A percentile compares a stretch with the other conserved stretches of the same genome.
phyloP scores from a whole-genome alignment of 1,140 invertebrate genomes.

The Euborellia annulipes region DNA sequence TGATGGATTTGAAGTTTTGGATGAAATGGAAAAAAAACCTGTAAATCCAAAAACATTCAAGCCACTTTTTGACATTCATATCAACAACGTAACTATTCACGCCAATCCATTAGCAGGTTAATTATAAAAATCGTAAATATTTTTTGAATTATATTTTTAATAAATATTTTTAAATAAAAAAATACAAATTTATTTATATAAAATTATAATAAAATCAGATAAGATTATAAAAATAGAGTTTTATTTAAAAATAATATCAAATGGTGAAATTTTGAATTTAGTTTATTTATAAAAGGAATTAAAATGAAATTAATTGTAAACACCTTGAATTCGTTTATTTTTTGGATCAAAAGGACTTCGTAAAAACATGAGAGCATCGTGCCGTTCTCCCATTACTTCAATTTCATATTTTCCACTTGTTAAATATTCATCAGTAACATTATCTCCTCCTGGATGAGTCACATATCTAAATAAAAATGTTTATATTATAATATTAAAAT shows the following conservation, averaged over 20 bases:
- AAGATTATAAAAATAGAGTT: neutral
- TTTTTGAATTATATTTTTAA: neutral
- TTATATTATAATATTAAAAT: too few species aligned
- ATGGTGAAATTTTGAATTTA: neutral
- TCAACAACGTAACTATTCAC: slow-evolving; percentile 85
- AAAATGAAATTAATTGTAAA: slow-evolving; percentile 13
- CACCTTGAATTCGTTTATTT: slow-evolving; percentile 36
- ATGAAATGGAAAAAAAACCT: slow-evolving; percentile 88
- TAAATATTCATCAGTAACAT: slow-evolving; percentile 49
- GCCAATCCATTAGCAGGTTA: slow-evolving; percentile 83
- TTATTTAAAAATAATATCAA: slow-evolving; percentile 1
- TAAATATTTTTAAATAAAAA: too few species aligned
- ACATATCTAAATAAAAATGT: slow-evolving; percentile 33
- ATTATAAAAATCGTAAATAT: slow-evolving; percentile 10
- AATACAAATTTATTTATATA: too few species aligned
- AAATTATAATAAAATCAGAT: neutral
- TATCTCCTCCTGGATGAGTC: slow-evolving; percentile 32
- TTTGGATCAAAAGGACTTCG: slow-evolving; percentile 67
- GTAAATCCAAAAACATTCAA: slow-evolving; percentile 87
- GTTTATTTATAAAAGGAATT: too few species aligned
- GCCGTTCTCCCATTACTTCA: slow-evolving; percentile 56
- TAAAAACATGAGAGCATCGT: slow-evolving; percentile 49
- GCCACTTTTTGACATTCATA: slow-evolving; percentile 67
- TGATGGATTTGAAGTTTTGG: slow-evolving; percentile 89
- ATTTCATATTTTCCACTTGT: slow-evolving; percentile 57